Conservation (phyloP, 2,888 invertebrate species). For the Mycalesis mineus region DNA sequence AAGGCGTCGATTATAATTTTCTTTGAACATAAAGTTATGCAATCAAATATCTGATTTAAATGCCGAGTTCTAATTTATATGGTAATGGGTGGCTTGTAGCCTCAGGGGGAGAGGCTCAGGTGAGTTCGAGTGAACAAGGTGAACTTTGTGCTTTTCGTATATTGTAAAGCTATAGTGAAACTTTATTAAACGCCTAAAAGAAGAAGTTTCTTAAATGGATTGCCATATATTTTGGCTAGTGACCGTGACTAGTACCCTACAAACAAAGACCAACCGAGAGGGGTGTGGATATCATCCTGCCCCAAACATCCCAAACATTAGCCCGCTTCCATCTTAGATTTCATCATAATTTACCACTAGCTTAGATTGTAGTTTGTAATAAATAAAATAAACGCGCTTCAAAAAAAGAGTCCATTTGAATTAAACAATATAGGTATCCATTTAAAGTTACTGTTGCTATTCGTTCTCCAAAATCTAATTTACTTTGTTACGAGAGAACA, state of each 20-base stretch:
- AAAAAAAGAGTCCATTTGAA: neutral
- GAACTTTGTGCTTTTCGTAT: conserved; percentile 4
- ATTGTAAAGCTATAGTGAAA: neutral
- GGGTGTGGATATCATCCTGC: too few relatives aligned
- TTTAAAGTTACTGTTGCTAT: neutral
- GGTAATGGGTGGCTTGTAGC: conserved; percentile 51
- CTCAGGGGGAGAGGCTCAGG: conserved; percentile 35
- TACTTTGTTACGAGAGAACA: neutral
- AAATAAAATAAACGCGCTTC: too few relatives aligned
- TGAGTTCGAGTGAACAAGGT: conserved; percentile 12
- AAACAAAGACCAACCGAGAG: too few relatives aligned
- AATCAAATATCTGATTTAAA: conserved; percentile 58
- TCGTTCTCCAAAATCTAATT: conserved; percentile 6
- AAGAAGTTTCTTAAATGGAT: neutral
- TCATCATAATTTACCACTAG: too few relatives aligned
- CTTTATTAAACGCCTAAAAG: neutral
- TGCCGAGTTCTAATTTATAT: conserved; percentile 66
- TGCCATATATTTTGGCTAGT: neutral
- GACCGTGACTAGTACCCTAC: too few relatives aligned
- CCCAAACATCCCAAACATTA: too few relatives aligned
- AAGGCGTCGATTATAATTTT: conserved; percentile 23
- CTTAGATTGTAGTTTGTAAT: too few relatives aligned
- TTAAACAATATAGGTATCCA: neutral
- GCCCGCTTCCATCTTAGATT: too few relatives aligned
- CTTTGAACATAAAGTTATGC: conserved; percentile 35